phyloP scores from a whole-genome alignment of 2,113 vertebrate genomes.

The Accipiter virgatus region DNA sequence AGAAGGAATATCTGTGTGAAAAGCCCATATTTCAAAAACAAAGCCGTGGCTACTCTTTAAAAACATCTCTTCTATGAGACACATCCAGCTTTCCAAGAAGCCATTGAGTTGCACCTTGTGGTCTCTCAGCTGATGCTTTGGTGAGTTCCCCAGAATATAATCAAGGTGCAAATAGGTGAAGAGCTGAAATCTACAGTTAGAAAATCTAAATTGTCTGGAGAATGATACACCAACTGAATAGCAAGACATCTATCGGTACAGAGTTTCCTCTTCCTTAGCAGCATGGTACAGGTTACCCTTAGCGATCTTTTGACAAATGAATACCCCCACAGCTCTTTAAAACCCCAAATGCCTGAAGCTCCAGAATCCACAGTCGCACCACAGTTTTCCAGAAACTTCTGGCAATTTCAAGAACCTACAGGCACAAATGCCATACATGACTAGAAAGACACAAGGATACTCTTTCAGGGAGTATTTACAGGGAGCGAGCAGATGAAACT shows the following conservation, averaged over 20 bases:
- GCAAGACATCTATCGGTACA: not conserved
- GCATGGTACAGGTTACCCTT: not conserved
- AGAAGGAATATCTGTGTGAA: not conserved
- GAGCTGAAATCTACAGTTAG: not conserved
- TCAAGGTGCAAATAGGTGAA: not conserved
- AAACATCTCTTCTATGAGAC: not conserved
- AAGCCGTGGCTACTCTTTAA: not conserved
- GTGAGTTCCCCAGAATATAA: not conserved
- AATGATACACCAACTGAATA: not conserved
- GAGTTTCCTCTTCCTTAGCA: not conserved
- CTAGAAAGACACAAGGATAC: not conserved
- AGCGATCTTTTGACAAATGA: not conserved
- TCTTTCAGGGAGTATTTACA: not conserved
- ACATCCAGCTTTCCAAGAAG: not conserved
- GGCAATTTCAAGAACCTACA: not conserved
- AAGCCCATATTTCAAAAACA: not conserved
- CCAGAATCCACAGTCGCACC: not conserved
- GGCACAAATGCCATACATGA: rapidly evolving
- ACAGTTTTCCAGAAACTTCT: not conserved
- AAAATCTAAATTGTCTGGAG: not conserved
- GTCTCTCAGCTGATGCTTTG: not conserved
- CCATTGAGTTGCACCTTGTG: not conserved
- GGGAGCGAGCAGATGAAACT: not conserved
- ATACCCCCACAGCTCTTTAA: not conserved
- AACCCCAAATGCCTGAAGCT: not conserved